Base-by-base conservation (phyloP, 30 jellyfish, hydroid and myxozoan species). In the Mastigias papua region DNA sequence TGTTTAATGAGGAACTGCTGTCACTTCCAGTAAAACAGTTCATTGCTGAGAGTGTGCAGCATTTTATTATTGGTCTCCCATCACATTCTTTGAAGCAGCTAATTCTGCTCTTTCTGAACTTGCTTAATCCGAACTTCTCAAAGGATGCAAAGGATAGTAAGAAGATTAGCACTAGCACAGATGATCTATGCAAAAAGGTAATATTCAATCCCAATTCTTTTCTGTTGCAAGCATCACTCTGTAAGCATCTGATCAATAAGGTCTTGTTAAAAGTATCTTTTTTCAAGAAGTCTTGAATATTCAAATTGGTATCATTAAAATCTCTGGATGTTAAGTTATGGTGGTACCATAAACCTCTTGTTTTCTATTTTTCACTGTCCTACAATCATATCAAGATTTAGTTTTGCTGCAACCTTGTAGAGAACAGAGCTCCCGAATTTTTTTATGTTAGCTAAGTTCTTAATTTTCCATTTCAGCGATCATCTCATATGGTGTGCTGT, bases 31-130 rank as follows among this genome's bases (percentile, higher is more conserved):
- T 88, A 21, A 93, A 93, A 85, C 97, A 93, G 91, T 93, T 93
- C 80, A 89, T 93, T 76, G 98, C 98, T 0, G 98, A 93, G 35
- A 88, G 96, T 69, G 97, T 93, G 27, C 98, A 93, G 73, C 68
- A 48, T 11, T 93, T 60, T 54, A 62, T 93, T 29, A 84, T 93
- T 63, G 98, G 98, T 57, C 13, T 93, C 21, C 98, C 98, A 19
- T 93, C 98, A 28, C 83, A 69, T 17, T 94, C 97, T 19, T 74
- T 93, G 78, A 73, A 96, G 7, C 89, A 67, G 57, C 90, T 93
- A 30, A 81, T 86, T 25, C 50, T 84, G 66, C 31, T 73, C 46
- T 93, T 80, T 64, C 62, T 89, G 69, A 46, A 34, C 6, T 71
- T 89, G 33, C 95, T 94, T 34, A 90, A 87, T 37, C 97, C 97